A percentile compares a stretch with the other conserved stretches of the same genome.
phyloP scores from a whole-genome alignment of 2,888 invertebrate genomes.

The Diarsia mendica region DNA sequence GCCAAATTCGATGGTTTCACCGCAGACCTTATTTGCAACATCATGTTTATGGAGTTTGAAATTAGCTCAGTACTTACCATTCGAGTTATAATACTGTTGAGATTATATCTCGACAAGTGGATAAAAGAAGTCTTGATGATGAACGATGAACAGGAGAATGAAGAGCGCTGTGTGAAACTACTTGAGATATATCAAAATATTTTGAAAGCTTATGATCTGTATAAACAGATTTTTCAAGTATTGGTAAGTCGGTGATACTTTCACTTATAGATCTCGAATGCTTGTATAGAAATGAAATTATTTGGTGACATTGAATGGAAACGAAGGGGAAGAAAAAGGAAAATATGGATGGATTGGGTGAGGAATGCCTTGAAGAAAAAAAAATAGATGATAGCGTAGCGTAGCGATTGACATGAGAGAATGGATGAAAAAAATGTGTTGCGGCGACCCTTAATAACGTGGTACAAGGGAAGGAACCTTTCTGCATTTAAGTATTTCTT shows the following conservation, averaged over 20 bases:
- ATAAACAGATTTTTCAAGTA: conserved; percentile 9
- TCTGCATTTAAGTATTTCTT: too few relatives aligned
- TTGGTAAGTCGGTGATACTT: background rate
- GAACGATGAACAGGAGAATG: background rate
- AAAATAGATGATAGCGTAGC: too few relatives aligned
- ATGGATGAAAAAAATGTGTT: too few relatives aligned
- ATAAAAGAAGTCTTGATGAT: background rate
- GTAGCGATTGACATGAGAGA: too few relatives aligned
- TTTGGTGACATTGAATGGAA: background rate
- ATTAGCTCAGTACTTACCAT: conserved; percentile 6
- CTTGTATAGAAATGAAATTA: background rate
- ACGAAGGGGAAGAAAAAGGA: too few relatives aligned
- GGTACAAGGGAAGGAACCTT: too few relatives aligned
- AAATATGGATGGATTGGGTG: too few relatives aligned
- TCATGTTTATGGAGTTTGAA: background rate
- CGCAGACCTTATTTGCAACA: background rate
- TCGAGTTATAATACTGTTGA: conserved; percentile 16
- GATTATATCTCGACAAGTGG: conserved; percentile 16
- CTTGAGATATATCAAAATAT: conserved; percentile 1
- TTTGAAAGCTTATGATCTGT: conserved; percentile 19
- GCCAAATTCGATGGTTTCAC: too few relatives aligned
- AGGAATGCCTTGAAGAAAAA: too few relatives aligned
- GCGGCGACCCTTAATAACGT: too few relatives aligned
- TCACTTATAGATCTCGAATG: background rate
- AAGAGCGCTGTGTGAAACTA: background rate